Base-by-base conservation (phyloP, 2,113 vertebrate species). In the Corydoras maculifer region DNA sequence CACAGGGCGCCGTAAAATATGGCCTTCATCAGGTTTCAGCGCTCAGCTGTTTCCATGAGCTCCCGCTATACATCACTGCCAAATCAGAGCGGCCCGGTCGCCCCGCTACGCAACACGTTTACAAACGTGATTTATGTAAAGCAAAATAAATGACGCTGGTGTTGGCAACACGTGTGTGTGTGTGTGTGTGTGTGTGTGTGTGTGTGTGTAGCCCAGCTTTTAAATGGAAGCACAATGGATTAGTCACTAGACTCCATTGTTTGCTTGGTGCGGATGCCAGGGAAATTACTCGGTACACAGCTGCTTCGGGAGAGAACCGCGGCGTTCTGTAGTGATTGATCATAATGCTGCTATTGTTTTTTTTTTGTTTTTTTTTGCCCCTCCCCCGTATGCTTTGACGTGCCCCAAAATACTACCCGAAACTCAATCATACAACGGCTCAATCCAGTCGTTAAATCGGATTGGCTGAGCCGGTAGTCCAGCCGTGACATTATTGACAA, bases 21-120 rank as follows among this genome's bases (percentile, higher is more conserved):
- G 31, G 69, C 57, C 83, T 86, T 83, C 69, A 84, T 87, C 79
- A 79, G 58, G 78, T 88, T 86, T 81, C 67, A 73, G 76, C 69
- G 78, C 84, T 86, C 84, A 84, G 87, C 85, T 87, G 81, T 84
- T 85, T 81, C 70, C 49, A 75, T 65, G 69, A 75, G 75, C 70
- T 68, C 43, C 62, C 62, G 75, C 69, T 74, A 77, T 83, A 76
- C 74, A 81, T 86, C 80, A 84, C 61, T 82, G 80, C 69, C 82
- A 81, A 72, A 78, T 82, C 62, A 70, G 62, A 18, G 72, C 68
- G 74, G 73, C 78, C 59, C 61, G 68, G 72, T 75, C 73, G 69
- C 75, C 65, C 57, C 55, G 55, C 35, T 35, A 25, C 3, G 61
- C 65, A 65, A 72, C 35, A 67, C 75, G 60, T 74, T 68, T 79